phyloP scores from a whole-genome alignment of 2,888 invertebrate species.

The Stenodera caucasica region DNA sequence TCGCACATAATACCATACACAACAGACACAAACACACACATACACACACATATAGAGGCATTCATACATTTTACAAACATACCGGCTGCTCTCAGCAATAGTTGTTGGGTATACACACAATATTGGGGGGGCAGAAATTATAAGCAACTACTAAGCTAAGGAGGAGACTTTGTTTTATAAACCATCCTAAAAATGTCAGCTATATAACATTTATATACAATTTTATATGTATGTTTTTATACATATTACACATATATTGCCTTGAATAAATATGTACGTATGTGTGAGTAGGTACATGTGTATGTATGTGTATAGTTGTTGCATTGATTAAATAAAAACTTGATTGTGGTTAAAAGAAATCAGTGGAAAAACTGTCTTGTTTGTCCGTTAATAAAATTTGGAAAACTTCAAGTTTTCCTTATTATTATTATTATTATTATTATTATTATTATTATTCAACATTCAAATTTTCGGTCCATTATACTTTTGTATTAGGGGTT shows the following conservation, averaged over 20 bases:
- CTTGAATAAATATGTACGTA: conserved; percentile 24
- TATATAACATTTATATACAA: conserved; percentile 14
- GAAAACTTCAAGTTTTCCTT: neutral
- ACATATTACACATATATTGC: conserved; percentile 10
- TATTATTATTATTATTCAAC: neutral
- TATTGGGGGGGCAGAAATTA: conserved; percentile 7
- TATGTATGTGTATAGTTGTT: conserved; percentile 27
- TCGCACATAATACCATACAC: conserved; percentile 41
- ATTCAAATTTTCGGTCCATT: neutral
- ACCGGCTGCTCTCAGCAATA: conserved; percentile 29
- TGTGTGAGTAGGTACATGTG: conserved; percentile 19
- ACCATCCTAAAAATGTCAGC: conserved; percentile 54
- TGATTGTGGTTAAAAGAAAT: conserved; percentile 1
- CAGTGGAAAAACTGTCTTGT: neutral
- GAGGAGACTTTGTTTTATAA: conserved; percentile 50
- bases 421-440: neutral
- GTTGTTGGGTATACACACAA: conserved; percentile 5
- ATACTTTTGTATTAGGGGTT: neutral
- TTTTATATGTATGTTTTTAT: conserved; percentile 4
- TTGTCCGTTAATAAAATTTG: neutral
- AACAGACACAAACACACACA: conserved; percentile 24
- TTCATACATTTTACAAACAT: neutral
- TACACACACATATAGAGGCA: neutral
- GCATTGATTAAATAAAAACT: conserved; percentile 7
- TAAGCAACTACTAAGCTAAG: conserved; percentile 37